Conservation (phyloP, 2,113 vertebrate genomes). For the Onychostruthus taczanowskii region DNA sequence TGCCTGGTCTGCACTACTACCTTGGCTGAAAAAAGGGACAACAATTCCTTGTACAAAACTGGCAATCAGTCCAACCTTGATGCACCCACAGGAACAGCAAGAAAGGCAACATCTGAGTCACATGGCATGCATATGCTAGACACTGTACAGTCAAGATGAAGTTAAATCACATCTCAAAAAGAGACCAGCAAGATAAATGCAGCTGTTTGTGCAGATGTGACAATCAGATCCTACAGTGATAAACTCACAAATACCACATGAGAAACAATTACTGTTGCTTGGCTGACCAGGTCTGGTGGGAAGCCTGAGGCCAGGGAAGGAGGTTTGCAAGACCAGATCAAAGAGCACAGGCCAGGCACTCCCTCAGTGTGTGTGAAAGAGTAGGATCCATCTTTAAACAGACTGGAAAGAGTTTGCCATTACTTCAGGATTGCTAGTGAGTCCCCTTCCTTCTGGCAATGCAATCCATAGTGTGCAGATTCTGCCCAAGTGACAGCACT, state of each 20-base stretch:
- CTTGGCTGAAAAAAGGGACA: neutral
- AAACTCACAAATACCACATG: neutral
- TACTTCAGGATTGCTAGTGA: neutral
- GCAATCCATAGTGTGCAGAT: neutral
- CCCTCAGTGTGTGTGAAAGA: neutral
- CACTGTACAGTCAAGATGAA: neutral
- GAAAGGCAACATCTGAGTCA: neutral
- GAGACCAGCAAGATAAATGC: neutral
- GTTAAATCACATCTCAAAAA: neutral
- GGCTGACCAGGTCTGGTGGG: neutral
- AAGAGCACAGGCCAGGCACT: neutral
- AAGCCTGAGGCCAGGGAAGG: neutral
- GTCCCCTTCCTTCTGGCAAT: neutral
- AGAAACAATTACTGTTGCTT: neutral
- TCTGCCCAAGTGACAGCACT: neutral
- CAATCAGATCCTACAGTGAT: neutral
- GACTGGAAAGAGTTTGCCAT: neutral
- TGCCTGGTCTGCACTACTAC: neutral
- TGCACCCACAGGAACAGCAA: neutral
- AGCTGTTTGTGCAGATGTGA: neutral
- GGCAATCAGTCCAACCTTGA: neutral
- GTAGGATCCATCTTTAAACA: neutral
- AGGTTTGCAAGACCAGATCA: neutral
- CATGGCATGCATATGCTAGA: fast-evolving
- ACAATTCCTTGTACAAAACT: neutral